These are phyloP conservation scores for Drosophila pectinifera DNA, from an alignment of 1,140 invertebrate species.

Conservation along the genomic window DNA sequence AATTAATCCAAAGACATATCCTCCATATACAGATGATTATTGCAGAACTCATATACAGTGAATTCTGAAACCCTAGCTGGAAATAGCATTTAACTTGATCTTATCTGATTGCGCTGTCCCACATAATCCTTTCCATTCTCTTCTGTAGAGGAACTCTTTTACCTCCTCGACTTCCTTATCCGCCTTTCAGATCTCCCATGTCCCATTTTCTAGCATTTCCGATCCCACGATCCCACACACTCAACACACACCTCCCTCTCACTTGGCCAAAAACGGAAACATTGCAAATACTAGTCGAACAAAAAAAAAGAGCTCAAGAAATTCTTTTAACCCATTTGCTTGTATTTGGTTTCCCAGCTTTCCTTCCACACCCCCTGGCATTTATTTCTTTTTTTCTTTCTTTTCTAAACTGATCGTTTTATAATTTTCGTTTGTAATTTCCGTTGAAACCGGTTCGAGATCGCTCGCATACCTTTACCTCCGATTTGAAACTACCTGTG, in stretches of 20 bases:
- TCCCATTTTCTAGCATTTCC: constrained; percentile 64
- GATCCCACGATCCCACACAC: constrained; percentile 67
- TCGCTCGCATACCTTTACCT: constrained; percentile 76
- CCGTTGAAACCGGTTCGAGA: constrained; percentile 84
- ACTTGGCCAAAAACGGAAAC: constrained; percentile 63
- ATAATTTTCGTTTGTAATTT: constrained; percentile 85
- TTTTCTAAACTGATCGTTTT: constrained; percentile 84
- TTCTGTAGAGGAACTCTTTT: constrained; percentile 7
- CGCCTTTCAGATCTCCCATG: constrained; percentile 35
- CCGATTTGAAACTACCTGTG: constrained; percentile 74
- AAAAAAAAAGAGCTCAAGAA: constrained; percentile 15
- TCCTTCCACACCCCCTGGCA: constrained; percentile 28
- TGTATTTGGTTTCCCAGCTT: constrained; percentile 46
- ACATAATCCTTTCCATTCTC: constrained; percentile 28
- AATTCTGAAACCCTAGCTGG: constrained; percentile 17
- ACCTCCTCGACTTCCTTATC: constrained; percentile 47
- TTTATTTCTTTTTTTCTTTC: constrained; percentile 42
- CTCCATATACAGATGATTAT: too few species aligned
- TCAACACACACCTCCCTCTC: constrained; percentile 20
- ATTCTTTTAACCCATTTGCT: constrained; percentile 54
- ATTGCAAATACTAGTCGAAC: constrained; percentile 59
- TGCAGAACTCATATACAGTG: too few species aligned
- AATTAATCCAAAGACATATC: too few species aligned
- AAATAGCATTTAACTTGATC: constrained; percentile 29
- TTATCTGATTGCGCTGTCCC: constrained; percentile 40